Conservation (phyloP, 2,797 vertebrate genomes). For the Mus minutoides region DNA sequence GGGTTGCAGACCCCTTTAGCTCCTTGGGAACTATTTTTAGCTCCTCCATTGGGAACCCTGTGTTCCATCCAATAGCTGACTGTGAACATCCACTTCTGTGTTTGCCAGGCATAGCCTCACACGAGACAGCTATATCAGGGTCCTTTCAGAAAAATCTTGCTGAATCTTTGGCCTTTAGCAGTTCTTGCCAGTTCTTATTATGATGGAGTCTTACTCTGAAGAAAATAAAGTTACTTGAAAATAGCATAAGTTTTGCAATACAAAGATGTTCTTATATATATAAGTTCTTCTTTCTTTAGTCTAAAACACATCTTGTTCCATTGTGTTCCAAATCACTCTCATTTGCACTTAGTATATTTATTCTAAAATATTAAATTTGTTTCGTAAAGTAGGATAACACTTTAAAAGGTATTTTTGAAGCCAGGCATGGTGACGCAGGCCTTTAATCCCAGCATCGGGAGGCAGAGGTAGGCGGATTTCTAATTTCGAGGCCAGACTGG, state of each 20-base stretch:
- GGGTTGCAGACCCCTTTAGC: no score
- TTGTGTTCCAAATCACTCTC: background rate
- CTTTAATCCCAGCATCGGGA: no score
- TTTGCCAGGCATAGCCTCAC: no score
- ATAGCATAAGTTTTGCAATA: background rate
- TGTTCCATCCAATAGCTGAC: no score
- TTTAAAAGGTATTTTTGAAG: background rate
- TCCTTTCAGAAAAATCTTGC: no score
- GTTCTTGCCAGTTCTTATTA: background rate
- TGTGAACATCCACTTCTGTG: no score
- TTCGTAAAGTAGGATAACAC: background rate
- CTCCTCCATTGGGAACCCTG: no score
- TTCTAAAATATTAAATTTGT: background rate
- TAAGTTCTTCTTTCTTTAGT: background rate
- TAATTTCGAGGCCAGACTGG: no score
- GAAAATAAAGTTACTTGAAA: slow-evolving; percentile 30
- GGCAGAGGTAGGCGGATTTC: no score
- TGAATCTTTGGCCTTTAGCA: background rate
- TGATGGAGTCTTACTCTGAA: background rate
- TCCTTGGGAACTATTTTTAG: no score
- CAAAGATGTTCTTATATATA: background rate
- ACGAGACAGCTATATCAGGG: no score
- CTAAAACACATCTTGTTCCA: background rate
- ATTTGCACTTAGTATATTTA: background rate
- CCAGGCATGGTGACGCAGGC: no score